A percentile compares a stretch with the other conserved stretches of the same genome.
These are phyloP conservation scores for Rhinichthys osculus DNA, from an alignment of 2,797 vertebrate genomes.

Conservation along the genomic window DNA sequence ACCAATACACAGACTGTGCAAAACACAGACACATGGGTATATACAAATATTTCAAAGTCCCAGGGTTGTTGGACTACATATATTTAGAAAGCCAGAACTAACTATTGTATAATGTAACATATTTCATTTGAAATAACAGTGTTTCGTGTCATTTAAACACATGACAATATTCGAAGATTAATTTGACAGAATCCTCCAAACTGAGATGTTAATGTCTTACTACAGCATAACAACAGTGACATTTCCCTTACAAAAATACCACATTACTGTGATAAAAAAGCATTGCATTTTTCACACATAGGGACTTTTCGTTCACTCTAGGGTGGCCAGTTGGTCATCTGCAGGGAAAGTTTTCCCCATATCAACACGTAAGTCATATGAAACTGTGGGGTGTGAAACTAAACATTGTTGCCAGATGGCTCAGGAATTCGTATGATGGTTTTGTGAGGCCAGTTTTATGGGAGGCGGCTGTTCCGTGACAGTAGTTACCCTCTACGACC, in stretches of 20 bases:
- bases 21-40: background rate
- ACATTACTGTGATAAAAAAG: background rate
- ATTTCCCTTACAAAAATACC: background rate
- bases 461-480: conserved; percentile 38
- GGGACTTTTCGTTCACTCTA: background rate
- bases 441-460: conserved; percentile 39
- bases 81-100: background rate
- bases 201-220: background rate
- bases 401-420: conserved; percentile 35
- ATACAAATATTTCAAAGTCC: too few relatives aligned
- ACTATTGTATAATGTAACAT: background rate
- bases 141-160: background rate
- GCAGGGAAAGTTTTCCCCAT: background rate
- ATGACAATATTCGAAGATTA: background rate
- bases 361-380: conserved; percentile 16
- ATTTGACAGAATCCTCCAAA: background rate
- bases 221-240: background rate
- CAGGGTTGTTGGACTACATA: background rate
- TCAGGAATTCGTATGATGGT: conserved; percentile 19
- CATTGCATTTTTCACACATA: background rate
- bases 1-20: background rate
- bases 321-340: background rate
- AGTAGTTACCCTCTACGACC: conserved; percentile 21
- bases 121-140: background rate
- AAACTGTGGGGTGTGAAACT: background rate